Base-by-base conservation (phyloP, 2,113 vertebrate genomes). In the Anseranas semipalmata region DNA sequence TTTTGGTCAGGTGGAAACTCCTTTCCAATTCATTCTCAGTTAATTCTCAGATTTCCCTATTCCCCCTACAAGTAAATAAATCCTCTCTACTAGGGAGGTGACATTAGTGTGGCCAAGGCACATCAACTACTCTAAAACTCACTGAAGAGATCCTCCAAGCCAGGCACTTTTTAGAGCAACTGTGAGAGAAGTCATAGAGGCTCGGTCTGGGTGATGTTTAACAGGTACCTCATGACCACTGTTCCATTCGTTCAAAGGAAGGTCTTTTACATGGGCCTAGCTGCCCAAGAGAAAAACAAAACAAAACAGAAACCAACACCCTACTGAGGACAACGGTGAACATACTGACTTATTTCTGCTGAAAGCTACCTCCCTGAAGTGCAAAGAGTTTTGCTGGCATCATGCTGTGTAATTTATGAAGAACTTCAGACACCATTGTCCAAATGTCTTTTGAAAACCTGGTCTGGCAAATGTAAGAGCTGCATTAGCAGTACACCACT, bases 381-480 rank as follows among this genome's bases (percentile, higher is more conserved):
- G 12, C 48, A 46, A 15, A 33, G 28, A 77, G n/a, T 46, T 91
- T 62, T 88, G 46, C 28, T 92, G 76, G 85, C 72, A 53, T 10
- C 56, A 33, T 11, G 5, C 1, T 2, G 20, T 32, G 14, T 73
- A 75, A 89, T 77, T 93, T 89, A 92, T 59, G 52, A 90, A 71
- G 22, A 3, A 32, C 68, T 90, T 82, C 75, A 81, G 39, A 60
- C 33, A 60, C 6, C 20, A 50, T 13, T 87, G 25, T 89, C 73
- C 84, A 90, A 87, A 68, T 3, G 18, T 11, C 83, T 91, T 95
- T 59, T 27, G 68, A 90, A 97, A 95, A 63, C 35, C 87, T 43
- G 30, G 17, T 24, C 90, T 88, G 88, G 83, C 52, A 75, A 85
- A 13, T 10, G 0, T 15, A 86, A 92, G 30, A 78, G 28, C 75